Evolutionary conservation across 2,797 vertebrate genomes (phyloP).

Genomic region (Columba guinea): DNA sequence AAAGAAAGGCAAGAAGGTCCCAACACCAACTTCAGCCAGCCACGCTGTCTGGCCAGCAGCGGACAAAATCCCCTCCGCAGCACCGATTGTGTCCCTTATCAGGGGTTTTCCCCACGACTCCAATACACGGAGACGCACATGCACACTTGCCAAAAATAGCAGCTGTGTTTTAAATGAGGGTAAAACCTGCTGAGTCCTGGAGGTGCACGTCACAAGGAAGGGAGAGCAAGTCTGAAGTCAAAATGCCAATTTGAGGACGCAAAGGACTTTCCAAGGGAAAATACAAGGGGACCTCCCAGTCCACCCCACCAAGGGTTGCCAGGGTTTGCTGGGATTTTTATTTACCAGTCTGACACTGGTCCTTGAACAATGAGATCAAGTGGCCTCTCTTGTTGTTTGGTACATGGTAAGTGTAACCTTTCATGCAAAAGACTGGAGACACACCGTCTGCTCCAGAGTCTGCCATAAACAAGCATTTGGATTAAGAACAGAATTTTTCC

Average conservation of each 20-base stretch:
- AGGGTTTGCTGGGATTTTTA: background rate
- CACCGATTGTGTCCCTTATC: background rate
- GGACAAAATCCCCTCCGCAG: background rate
- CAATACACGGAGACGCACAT: fast-evolving
- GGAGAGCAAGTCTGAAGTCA: background rate
- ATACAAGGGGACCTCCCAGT: background rate
- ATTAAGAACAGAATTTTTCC: background rate
- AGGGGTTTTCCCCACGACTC: background rate
- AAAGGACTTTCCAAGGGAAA: background rate
- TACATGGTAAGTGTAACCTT: background rate
- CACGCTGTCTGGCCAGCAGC: background rate
- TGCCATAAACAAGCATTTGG: background rate
- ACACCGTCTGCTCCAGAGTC: background rate
- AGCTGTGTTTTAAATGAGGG: background rate
- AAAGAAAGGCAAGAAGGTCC: constrained; percentile 6
- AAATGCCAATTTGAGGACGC: fast-evolving
- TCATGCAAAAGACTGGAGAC: background rate
- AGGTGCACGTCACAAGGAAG: background rate
- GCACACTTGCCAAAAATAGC: background rate
- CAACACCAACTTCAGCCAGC: background rate
- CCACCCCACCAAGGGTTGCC: background rate
- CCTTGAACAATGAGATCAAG: background rate
- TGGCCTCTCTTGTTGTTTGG: background rate
- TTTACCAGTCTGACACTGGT: background rate
- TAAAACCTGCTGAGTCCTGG: background rate